Percentiles rank a stretch among this genome's conserved stretches.
These are phyloP conservation scores for Rhinichthys klamathensis DNA, from an alignment of 2,113 vertebrate species.

Conservation along the genomic window DNA sequence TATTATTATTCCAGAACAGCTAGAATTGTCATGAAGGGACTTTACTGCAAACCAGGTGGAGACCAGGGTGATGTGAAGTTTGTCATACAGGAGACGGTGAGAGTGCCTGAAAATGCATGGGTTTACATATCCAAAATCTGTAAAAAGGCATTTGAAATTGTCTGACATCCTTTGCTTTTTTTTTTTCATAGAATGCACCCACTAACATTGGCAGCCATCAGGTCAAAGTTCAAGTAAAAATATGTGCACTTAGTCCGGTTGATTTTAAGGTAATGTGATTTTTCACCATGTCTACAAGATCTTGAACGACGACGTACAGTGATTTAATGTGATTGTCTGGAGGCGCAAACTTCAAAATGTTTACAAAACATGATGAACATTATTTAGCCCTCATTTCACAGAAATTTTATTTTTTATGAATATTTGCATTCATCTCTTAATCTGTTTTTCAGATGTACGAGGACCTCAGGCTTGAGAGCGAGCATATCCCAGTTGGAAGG, in stretches of 20 bases:
- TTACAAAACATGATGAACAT: neutral
- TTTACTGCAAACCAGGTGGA: slow-evolving; percentile 78
- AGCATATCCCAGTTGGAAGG: slow-evolving; percentile 86
- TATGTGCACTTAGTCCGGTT: slow-evolving; percentile 88
- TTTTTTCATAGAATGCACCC: slow-evolving; percentile 73
- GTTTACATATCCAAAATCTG: neutral
- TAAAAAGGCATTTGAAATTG: neutral
- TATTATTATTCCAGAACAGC: neutral
- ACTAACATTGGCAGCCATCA: slow-evolving; percentile 74
- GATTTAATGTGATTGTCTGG: neutral
- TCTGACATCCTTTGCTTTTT: neutral
- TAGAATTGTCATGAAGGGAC: slow-evolving; percentile 77
- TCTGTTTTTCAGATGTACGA: slow-evolving; percentile 78
- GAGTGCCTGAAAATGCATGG: slow-evolving; percentile 50
- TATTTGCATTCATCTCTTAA: neutral
- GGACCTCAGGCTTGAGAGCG: slow-evolving; percentile 82
- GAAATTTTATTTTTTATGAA: neutral
- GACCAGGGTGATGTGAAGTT: slow-evolving; percentile 78
- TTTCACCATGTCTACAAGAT: neutral
- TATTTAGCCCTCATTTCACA: neutral
- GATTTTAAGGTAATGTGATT: slow-evolving; percentile 82
- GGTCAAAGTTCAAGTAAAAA: slow-evolving; percentile 91
- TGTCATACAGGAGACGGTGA: slow-evolving; percentile 82
- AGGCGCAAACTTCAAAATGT: neutral
- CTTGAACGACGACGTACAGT: neutral